Evolutionary conservation across 1,140 invertebrate genomes (phyloP).

Genomic region (Papilio polyxenes): DNA sequence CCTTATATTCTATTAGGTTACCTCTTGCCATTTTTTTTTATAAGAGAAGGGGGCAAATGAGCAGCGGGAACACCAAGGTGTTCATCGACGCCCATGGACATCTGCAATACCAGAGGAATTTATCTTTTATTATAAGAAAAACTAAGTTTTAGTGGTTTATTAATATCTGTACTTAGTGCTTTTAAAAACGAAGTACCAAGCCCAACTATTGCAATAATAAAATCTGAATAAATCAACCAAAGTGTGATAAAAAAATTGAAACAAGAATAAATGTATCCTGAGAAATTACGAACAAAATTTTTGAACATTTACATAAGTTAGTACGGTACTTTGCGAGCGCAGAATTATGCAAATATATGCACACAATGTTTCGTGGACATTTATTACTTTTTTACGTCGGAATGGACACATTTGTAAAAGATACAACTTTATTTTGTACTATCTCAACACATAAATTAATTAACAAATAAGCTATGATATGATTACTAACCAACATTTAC

Average conservation of each 20-base stretch:
- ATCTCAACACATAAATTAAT: not conserved
- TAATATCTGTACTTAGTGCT: no score
- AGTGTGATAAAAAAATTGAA: constrained; percentile 7
- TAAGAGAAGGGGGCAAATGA: no score
- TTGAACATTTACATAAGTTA: constrained; percentile 17
- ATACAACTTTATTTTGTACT: not conserved
- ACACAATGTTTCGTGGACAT: constrained; percentile 12
- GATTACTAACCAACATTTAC: no score
- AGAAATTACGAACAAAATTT: not conserved
- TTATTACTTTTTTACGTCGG: constrained; percentile 1
- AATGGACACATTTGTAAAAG: not conserved
- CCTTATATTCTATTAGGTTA: no score
- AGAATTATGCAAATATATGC: constrained; percentile 16
- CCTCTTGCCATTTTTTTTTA: no score
- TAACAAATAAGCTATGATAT: not conserved
- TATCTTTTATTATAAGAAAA: no score
- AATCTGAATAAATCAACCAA: not conserved
- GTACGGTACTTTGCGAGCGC: not conserved
- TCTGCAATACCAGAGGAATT: no score
- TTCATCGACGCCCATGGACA: no score
- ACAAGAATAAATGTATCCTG: not conserved
- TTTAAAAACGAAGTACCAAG: not conserved
- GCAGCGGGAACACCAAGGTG: no score
- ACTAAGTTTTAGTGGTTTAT: no score
- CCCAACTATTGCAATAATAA: not conserved